Base-by-base conservation (phyloP, 2,888 invertebrate species). In the Stictocephala bisonia region DNA sequence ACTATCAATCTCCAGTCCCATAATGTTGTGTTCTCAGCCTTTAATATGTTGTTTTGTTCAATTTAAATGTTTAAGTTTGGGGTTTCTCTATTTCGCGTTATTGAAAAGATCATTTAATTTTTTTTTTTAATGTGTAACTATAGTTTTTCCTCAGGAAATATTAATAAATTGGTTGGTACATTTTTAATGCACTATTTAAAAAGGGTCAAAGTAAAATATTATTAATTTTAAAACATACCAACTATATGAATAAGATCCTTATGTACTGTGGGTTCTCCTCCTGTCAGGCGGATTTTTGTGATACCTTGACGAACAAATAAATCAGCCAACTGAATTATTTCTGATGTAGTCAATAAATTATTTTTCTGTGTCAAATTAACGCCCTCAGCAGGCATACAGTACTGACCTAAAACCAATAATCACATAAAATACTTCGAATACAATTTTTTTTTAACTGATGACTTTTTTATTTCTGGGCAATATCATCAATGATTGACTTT, bases 371-470 rank as follows among this genome's bases (percentile, higher is more conserved):
- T 92, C 77, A 99, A 86, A 71, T 90, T 85, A 71, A 97, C 95
- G 51, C 99, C 99, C 82, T 96, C 96, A 48, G 91, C 93, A 7
- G 99, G 99, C 99, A 99, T 99, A 85, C 99, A 99, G 85, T 99
- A 99, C 79, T 92, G 90, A 85, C 97, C 97, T 97, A 81, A 44
- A 81, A 80, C 53, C 2, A 72, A 53, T 6, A 72, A 41, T 53
- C 22, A 58, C 2, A 40, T 22, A 0, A 20, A 71, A 41, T 27
- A 29, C 24, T 40, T 22, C 9, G 20, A 22, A 24, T n/a, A 24
- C 4, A 9, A 31, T 27, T 20, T 18, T 41, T 3, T 15, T n/a
- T n/a, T 6, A 13, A 7, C 18, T 56, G 15, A 9, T 9, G 9
- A 9, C 9, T 9, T 20, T 7, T 7, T 9, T 9, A 56, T 24